Evolutionary conservation across 2,113 vertebrate species (phyloP).

Genomic region (Eublepharis macularius): DNA sequence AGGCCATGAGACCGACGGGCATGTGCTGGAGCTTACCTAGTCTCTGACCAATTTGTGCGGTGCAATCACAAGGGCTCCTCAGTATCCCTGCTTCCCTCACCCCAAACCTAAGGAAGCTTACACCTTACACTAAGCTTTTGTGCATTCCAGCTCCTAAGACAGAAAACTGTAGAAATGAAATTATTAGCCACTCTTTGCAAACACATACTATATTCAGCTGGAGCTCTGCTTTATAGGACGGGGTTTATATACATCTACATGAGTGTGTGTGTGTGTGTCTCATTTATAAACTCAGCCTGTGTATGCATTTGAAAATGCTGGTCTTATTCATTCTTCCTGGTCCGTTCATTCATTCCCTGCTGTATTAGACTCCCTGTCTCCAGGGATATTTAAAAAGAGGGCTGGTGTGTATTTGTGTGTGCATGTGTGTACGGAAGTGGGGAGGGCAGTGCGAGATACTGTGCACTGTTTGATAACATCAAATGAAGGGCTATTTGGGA

Average conservation of each 20-base stretch:
- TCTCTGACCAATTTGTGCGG: neutral
- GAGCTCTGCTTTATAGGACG: neutral
- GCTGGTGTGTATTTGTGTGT: neutral
- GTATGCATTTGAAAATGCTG: conserved; percentile 30
- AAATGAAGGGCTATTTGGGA: conserved; percentile 49
- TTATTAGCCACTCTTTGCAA: neutral
- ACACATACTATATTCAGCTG: neutral
- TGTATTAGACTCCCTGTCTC: conserved; percentile 52
- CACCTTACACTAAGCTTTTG: neutral
- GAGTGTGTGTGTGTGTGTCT: neutral
- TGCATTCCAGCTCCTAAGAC: neutral
- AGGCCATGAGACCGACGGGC: no score
- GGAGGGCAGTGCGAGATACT: conserved; percentile 19
- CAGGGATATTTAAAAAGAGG: conserved; percentile 52
- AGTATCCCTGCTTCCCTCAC: neutral
- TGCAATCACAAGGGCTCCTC: neutral
- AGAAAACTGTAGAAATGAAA: neutral
- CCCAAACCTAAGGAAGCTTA: neutral
- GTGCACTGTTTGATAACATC: conserved; percentile 15
- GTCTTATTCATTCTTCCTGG: neutral
- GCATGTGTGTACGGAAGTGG: conserved; percentile 15
- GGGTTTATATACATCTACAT: no score
- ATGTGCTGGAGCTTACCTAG: no score
- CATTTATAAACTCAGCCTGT: conserved; percentile 47
- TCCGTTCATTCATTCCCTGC: neutral